A percentile compares a stretch with the other conserved stretches of the same genome.
Evolutionary conservation across 2,113 vertebrate species (phyloP).

Genomic region (Atherinomorus stipes): DNA sequence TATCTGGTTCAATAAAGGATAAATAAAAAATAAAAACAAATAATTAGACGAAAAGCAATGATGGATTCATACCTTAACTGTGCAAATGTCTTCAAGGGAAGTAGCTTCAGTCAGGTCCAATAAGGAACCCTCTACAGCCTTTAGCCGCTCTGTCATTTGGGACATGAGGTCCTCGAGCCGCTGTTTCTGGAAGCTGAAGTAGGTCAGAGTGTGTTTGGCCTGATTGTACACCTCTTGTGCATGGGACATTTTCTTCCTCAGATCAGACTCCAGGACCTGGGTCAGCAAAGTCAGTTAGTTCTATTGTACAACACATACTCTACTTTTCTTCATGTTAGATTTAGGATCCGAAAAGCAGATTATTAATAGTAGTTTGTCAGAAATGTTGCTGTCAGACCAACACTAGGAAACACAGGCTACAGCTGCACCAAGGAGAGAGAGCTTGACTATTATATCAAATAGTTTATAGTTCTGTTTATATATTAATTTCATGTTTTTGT

Average conservation of each 20-base stretch:
- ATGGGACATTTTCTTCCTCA: conserved; percentile 90
- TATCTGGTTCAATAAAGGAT: no score
- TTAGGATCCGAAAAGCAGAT: no score
- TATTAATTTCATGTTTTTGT: no score
- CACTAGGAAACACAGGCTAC: no score
- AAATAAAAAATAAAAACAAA: no score
- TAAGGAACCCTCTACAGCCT: conserved; percentile 84
- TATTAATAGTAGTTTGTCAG: no score
- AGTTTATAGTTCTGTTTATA: no score
- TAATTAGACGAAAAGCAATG: not conserved
- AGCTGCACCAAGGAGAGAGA: no score
- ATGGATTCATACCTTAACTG: conserved; percentile 85
- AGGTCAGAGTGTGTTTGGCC: conserved; percentile 87
- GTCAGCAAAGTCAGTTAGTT: conserved; percentile 1
- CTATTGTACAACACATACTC: not conserved
- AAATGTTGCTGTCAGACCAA: no score
- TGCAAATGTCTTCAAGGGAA: conserved; percentile 86
- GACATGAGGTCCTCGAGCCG: conserved; percentile 88
- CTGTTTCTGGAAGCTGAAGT: conserved; percentile 88
- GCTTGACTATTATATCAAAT: no score
- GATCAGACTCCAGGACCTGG: conserved; percentile 92
- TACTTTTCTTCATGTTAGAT: no score
- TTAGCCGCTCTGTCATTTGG: conserved; percentile 85
- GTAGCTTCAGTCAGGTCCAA: conserved; percentile 76
- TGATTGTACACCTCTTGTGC: conserved; percentile 87